Base-by-base conservation (phyloP, 2,797 vertebrate species). In the Spinibarbus caldwelli region DNA sequence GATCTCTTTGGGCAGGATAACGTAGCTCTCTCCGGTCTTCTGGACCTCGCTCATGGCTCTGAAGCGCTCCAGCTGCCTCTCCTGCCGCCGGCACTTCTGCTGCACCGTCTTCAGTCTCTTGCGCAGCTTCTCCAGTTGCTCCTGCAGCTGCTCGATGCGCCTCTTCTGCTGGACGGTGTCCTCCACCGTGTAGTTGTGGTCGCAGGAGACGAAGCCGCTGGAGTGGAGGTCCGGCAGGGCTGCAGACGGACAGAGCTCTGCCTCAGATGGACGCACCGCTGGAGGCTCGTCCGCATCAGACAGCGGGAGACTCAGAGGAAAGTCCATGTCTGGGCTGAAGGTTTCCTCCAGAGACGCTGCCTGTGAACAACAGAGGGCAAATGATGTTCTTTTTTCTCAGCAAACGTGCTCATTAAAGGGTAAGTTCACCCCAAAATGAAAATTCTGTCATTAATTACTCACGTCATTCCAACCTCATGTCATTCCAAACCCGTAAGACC, bases 151-250 rank as follows among this genome's bases (percentile, higher is more conserved):
- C 81, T 97, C 96, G 38, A 98, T 97, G 82, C 97, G 96, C 87
- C 94, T 97, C 89, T 96, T 96, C 93, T 98, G 97, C 89, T 96
- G 96, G 36, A 95, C 95, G 0, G 97, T 97, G 90, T 98, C 97
- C 90, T 98, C 97, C n/a, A 95, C 96, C 0, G 97, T 99, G 85
- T 98, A 99, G 93, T 98, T 98, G 94, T 99, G 98, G 91, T 99
- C 98, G 1, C 97, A 98, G 92, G 94, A 95, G 89, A 97, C 89
- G 4, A 96, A 91, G 49, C 73, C n/a, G 77, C 93, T 94, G 84
- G 82, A 14, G 31, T 77, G 85, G 23, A 78, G 83, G 8, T n/a
- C n/a, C n/a, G n/a, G n/a, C n/a, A n/a, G n/a, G n/a, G n/a, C n/a
- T n/a, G n/a, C n/a, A 72, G 85, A n/a, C 6, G 41, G 84, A 59